Conservation (phyloP, 2,113 vertebrate genomes). For the Pteruthius melanotis region DNA sequence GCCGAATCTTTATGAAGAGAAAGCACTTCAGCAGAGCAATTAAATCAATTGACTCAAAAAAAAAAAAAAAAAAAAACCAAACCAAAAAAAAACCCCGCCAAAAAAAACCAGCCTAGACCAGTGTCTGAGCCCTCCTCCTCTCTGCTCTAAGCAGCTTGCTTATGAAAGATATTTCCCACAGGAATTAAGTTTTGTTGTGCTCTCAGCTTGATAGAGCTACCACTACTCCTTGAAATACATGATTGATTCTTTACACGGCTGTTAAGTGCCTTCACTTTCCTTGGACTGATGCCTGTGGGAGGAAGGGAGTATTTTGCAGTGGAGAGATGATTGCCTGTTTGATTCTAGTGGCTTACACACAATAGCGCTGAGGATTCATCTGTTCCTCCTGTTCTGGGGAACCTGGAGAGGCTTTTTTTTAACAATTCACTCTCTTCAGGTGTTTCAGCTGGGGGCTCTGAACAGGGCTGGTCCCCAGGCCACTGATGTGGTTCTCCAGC, state of each 20-base stretch:
- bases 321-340: slow-evolving; percentile 50
- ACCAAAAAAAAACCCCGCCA: too few relatives aligned
- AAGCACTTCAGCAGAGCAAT: slow-evolving; percentile 30
- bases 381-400: background rate
- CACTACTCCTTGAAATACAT: slow-evolving; percentile 55
- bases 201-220: slow-evolving; percentile 55
- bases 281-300: slow-evolving; percentile 64
- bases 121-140: slow-evolving; percentile 17
- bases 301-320: slow-evolving; percentile 52
- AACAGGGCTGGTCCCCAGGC: background rate
- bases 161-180: slow-evolving; percentile 53
- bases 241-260: slow-evolving; percentile 64
- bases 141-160: slow-evolving; percentile 26
- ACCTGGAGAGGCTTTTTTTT: background rate
- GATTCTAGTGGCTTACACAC: slow-evolving; percentile 43
- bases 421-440: background rate
- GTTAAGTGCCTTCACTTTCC: slow-evolving; percentile 61
- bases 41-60: background rate
- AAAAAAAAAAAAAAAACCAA: background rate
- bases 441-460: background rate
- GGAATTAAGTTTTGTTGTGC: slow-evolving; percentile 60
- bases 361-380: slow-evolving; percentile 35
- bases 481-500: background rate
- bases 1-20: slow-evolving; percentile 21
- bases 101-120: background rate